Base-by-base conservation (phyloP, 2,888 invertebrate species). In the Noctua janthe region DNA sequence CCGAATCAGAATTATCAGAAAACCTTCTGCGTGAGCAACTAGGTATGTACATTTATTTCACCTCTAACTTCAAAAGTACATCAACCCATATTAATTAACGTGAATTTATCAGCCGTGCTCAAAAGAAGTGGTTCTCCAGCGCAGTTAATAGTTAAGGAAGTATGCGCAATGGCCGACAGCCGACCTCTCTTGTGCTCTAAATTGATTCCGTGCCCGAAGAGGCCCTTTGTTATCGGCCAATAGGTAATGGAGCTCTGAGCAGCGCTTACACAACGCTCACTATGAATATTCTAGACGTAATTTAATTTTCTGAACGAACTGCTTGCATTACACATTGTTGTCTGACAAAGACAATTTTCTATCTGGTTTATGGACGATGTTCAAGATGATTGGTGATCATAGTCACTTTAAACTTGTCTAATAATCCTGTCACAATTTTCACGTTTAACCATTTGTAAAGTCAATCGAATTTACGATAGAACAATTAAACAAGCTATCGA, bases 221-320 rank as follows among this genome's bases (percentile, higher is more conserved):
- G 71, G 88, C 86, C 91, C 91, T 93, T 92, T 92, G 92, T 92
- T 90, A 90, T 89, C 89, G 86, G 87, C 88, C 86, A 89, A 88
- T 90, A 84, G 89, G 91, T 91, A 92, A 92, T 91, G 84, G 91
- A 91, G 87, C 89, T 80, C 78, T 74, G 89, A 91, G 85, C 88
- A 79, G 79, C 74, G 89, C 89, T 91, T 90, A 88, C 89, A 90
- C 90, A 91, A 90, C 88, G 88, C 81, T 86, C 83, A 87, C 89
- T 88, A 91, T 91, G 91, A 92, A 92, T 92, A 92, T 92, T 92
- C 89, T 85, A 87, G 81, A 81, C 83, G 86, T 90, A 87, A 90
- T 91, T 92, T 89, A 87, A 92, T 91, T 90, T 89, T 86, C 87
- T 81, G 78, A 84, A 78, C 67, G 71, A 77, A 74, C 73, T 77